A percentile compares a stretch with the other conserved stretches of the same genome.
Evolutionary conservation across 2,888 invertebrate genomes (phyloP).

Genomic region (Cosmia pyralina): DNA sequence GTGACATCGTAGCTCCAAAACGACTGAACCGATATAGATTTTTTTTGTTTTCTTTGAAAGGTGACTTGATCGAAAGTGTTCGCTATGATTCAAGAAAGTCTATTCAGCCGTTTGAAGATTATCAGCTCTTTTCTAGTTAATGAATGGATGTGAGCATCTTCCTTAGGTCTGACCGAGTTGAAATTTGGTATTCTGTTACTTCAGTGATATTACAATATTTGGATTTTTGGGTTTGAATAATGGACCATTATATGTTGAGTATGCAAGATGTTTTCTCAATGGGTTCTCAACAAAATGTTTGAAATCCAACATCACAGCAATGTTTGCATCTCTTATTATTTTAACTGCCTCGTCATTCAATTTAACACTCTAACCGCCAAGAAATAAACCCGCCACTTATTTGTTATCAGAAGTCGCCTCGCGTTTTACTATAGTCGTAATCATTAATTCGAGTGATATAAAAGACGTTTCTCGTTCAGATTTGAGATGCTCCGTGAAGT

Average conservation of each 20-base stretch:
- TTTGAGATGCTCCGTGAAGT: conserved; percentile 58
- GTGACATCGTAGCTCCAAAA: too few species aligned
- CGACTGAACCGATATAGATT: too few species aligned
- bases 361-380: conserved; percentile 38
- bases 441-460: conserved; percentile 72
- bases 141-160: too few species aligned
- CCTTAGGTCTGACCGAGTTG: too few species aligned
- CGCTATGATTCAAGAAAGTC: too few species aligned
- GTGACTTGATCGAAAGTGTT: too few species aligned
- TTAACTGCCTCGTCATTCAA: conserved; percentile 31
- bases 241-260: not conserved
- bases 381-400: conserved; percentile 59
- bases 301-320: not conserved
- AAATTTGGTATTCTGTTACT: too few species aligned
- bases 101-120: too few species aligned
- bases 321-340: conserved; percentile 32
- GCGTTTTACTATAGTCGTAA: conserved; percentile 68
- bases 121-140: too few species aligned
- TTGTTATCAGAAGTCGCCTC: conserved; percentile 55
- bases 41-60: too few species aligned
- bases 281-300: not conserved
- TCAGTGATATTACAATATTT: too few species aligned
- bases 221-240: too few species aligned
- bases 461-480: conserved; percentile 67
- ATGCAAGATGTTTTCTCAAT: not conserved